Evolutionary conservation across 2,888 invertebrate species (phyloP).

Genomic region (Phoronis australis): DNA sequence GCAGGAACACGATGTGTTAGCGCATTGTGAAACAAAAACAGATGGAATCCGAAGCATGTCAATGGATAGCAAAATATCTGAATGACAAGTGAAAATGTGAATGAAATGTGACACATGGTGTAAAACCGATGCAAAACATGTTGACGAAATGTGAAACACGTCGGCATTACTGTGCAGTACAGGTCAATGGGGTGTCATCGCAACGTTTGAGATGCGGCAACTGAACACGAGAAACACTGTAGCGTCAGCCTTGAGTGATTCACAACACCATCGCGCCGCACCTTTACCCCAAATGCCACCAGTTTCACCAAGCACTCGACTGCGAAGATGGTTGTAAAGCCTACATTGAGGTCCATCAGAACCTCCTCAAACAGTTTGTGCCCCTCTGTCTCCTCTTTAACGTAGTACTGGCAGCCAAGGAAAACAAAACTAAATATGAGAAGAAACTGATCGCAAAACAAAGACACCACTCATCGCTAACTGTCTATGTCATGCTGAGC

Average conservation of each 20-base stretch:
- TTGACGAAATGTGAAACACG: too few relatives aligned
- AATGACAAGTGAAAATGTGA: too few relatives aligned
- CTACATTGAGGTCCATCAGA: conserved; percentile 77
- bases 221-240: background rate
- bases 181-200: too few relatives aligned
- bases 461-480: background rate
- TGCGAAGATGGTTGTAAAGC: conserved; percentile 99
- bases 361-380: background rate
- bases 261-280: conserved; percentile 52
- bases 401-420: background rate
- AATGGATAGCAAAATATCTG: too few relatives aligned
- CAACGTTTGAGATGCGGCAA: too few relatives aligned
- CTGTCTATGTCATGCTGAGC: background rate
- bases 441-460: background rate
- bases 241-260: background rate
- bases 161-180: too few relatives aligned
- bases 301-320: conserved; percentile 99
- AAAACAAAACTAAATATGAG: background rate
- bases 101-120: too few relatives aligned
- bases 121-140: too few relatives aligned
- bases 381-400: background rate
- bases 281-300: conserved; percentile 99
- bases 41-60: too few relatives aligned
- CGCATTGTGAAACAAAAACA: too few relatives aligned
- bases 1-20: too few relatives aligned